Evolutionary conservation across 2,113 vertebrate genomes (phyloP).

Genomic region (Thalassoma bifasciatum): DNA sequence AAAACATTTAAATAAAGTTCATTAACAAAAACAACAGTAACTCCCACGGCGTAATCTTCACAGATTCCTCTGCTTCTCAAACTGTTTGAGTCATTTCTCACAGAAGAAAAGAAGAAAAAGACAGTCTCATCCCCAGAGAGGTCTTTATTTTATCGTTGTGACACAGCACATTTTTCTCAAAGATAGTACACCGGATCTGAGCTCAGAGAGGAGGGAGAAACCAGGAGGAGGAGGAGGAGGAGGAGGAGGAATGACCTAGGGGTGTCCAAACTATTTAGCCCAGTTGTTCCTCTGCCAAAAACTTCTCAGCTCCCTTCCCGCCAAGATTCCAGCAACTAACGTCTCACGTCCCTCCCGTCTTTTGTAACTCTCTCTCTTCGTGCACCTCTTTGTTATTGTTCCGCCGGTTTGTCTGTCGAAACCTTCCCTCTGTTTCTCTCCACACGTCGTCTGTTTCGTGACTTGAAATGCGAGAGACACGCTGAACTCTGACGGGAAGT

Average conservation of each 20-base stretch:
- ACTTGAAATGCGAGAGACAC: conserved; percentile 55
- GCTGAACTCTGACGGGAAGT: neutral
- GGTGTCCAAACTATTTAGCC: conserved; percentile 78
- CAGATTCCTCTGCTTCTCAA: neutral
- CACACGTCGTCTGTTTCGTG: conserved; percentile 22
- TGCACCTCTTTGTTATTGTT: conserved; percentile 6
- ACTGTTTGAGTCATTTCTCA: neutral
- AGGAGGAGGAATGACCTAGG: conserved; percentile 54
- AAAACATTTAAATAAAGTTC: neutral
- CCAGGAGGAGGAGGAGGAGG: conserved; percentile 19
- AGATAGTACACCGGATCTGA: conserved; percentile 37
- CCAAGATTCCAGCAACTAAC: conserved; percentile 82
- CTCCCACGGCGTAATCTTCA: no score
- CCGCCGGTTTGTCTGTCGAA: neutral
- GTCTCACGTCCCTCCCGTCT: conserved; percentile 48
- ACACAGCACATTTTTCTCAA: conserved; percentile 58
- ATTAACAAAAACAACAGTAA: conserved; percentile 5
- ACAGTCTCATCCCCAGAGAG: neutral
- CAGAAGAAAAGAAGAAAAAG: no score
- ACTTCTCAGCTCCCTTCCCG: conserved; percentile 35
- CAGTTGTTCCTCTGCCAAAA: conserved; percentile 79
- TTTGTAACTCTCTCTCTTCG: neutral
- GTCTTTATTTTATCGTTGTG: conserved; percentile 20
- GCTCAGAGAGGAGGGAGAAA: conserved; percentile 33
- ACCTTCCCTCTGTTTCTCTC: conserved; percentile 1